Conservation (phyloP, 2,113 vertebrate species). For the Plectropomus leopardus region DNA sequence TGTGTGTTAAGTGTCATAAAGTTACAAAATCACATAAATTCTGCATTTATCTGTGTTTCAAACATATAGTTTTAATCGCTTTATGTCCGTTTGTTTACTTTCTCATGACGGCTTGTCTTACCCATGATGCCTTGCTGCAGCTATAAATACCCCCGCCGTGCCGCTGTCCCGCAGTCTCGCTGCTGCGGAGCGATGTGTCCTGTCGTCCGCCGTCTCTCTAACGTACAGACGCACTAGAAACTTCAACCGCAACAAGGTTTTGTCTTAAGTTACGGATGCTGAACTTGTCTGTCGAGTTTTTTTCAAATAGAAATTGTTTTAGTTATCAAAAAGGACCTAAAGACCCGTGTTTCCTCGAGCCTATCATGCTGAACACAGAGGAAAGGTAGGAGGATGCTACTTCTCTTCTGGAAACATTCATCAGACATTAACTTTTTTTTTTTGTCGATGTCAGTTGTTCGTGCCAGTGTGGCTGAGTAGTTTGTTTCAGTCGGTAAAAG, state of each 20-base stretch:
- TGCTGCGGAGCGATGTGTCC: accelerated
- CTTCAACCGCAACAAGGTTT: neutral
- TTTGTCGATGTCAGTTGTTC: too few relatives aligned
- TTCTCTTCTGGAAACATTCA: neutral
- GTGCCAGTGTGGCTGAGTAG: neutral
- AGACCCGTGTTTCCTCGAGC: slow-evolving; percentile 56
- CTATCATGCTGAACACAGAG: slow-evolving; percentile 83
- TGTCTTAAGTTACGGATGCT: slow-evolving; percentile 61
- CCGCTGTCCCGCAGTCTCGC: accelerated
- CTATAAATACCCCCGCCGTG: slow-evolving; percentile 38
- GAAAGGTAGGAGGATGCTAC: slow-evolving; percentile 80
- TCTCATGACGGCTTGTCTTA: slow-evolving; percentile 6
- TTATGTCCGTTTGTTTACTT: slow-evolving; percentile 13
- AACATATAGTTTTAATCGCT: neutral
- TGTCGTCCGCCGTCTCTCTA: accelerated
- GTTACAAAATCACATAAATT: neutral
- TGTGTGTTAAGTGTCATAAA: neutral
- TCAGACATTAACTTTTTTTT: neutral
- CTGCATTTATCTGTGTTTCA: neutral
- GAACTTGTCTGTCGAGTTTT: slow-evolving; percentile 73
- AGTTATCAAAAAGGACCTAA: slow-evolving; percentile 65
- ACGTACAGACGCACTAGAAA: neutral
- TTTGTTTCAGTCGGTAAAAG: neutral
- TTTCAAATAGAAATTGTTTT: slow-evolving; percentile 69
- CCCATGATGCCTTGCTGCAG: slow-evolving; percentile 64